Evolutionary conservation across 2,888 invertebrate species (phyloP).

Genomic region (Nomada lathburiana): DNA sequence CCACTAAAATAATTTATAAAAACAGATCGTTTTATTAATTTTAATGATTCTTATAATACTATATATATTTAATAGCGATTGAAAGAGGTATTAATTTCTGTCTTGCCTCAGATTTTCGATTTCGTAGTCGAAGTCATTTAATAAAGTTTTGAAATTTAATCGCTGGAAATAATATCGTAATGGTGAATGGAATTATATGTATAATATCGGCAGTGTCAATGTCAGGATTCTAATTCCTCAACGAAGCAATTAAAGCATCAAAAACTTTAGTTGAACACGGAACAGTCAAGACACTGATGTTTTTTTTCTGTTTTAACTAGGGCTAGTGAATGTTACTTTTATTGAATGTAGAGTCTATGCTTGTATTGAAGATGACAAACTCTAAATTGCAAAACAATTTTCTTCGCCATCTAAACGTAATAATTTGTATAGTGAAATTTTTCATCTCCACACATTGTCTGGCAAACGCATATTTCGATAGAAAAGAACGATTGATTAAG

Average conservation of each 20-base stretch:
- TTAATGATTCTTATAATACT: not conserved
- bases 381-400: not conserved
- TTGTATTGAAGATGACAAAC: not conserved
- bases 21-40: not conserved
- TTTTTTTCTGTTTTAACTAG: slow-evolving; percentile 14
- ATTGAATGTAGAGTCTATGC: not conserved
- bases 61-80: too few relatives aligned
- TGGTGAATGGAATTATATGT: not conserved
- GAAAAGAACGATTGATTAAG: not conserved
- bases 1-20: not conserved
- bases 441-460: not conserved
- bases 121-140: too few relatives aligned
- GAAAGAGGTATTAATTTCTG: too few relatives aligned
- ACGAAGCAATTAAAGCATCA: slow-evolving; percentile 36
- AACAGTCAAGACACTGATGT: slow-evolving; percentile 32
- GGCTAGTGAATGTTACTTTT: not conserved
- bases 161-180: too few relatives aligned
- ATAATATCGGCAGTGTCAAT: not conserved
- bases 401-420: slow-evolving; percentile 1
- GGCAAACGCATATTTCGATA: not conserved
- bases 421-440: slow-evolving; percentile 16
- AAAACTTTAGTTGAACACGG: slow-evolving; percentile 30
- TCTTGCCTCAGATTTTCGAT: too few relatives aligned
- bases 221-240: slow-evolving; percentile 16
- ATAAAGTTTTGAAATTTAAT: too few relatives aligned